phyloP scores from a whole-genome alignment of 1,140 invertebrate species.

The Dysdera silvatica region DNA sequence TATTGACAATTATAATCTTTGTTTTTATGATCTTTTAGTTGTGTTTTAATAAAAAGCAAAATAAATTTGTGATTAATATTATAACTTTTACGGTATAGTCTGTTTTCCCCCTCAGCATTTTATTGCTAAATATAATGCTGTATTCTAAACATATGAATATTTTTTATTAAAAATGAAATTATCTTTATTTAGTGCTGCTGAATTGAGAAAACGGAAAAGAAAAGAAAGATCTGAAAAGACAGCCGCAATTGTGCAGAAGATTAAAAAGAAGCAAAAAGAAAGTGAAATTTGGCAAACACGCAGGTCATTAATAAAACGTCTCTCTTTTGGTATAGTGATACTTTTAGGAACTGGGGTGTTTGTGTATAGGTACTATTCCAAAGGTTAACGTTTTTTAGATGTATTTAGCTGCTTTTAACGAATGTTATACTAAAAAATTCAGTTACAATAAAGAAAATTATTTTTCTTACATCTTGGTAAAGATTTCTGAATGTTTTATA shows the following conservation, averaged over 20 bases:
- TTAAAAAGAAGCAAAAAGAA: constrained; percentile 42
- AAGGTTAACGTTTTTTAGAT: constrained; percentile 5
- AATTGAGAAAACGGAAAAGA: constrained; percentile 38
- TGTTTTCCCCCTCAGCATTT: too few species aligned
- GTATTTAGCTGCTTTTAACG: not conserved
- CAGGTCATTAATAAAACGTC: constrained; percentile 30
- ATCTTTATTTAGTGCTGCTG: constrained; percentile 26
- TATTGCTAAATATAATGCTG: too few species aligned
- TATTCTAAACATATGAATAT: too few species aligned
- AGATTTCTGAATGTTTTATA: too few species aligned
- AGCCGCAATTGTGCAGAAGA: constrained; percentile 38
- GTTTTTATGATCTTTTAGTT: too few species aligned
- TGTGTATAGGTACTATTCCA: constrained; percentile 29
- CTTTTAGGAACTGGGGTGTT: constrained; percentile 30
- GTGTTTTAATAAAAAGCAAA: too few species aligned
- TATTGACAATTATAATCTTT: too few species aligned
- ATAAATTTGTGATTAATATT: too few species aligned
- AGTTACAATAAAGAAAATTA: not conserved
- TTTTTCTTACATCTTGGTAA: constrained; percentile 13
- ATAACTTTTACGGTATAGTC: too few species aligned
- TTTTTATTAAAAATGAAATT: constrained; percentile 13
- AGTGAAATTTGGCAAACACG: constrained; percentile 36
- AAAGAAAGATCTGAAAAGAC: constrained; percentile 42
- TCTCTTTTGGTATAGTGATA: constrained; percentile 31
- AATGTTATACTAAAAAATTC: not conserved